Conservation (phyloP, 2,113 vertebrate genomes). For the Willisornis vidua region DNA sequence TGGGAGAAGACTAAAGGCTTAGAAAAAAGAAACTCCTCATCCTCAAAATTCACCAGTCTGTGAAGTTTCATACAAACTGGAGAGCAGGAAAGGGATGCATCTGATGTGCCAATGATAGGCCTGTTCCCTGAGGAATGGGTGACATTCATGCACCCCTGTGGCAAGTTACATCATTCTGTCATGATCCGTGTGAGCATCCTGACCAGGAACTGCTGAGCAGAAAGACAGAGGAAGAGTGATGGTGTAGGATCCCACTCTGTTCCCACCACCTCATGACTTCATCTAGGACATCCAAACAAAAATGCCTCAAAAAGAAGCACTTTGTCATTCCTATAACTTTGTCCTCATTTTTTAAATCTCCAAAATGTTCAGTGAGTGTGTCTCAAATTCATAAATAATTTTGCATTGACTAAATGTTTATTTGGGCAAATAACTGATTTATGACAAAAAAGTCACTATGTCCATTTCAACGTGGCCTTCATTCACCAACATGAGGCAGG, state of each 20-base stretch:
- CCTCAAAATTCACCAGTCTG: neutral
- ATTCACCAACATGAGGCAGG: neutral
- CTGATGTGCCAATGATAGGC: neutral
- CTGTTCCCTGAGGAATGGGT: neutral
- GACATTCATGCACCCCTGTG: neutral
- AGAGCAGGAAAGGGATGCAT: neutral
- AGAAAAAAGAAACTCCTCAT: neutral
- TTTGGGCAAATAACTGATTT: neutral
- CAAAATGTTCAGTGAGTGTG: neutral
- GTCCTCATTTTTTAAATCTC: neutral
- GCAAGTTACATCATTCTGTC: neutral
- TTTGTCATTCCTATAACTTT: neutral
- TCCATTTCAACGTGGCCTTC: neutral
- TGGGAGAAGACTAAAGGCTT: neutral
- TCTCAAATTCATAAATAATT: neutral
- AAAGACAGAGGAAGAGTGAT: neutral
- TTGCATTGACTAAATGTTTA: neutral
- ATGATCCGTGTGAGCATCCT: neutral
- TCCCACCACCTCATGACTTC: neutral
- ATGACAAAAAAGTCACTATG: neutral
- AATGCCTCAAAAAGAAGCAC: neutral
- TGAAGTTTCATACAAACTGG: neutral
- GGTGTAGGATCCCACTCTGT: neutral
- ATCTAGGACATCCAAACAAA: neutral
- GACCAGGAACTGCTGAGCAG: neutral